Evolutionary conservation across 1,140 invertebrate species (phyloP).

Genomic region (Forficula auricularia): DNA sequence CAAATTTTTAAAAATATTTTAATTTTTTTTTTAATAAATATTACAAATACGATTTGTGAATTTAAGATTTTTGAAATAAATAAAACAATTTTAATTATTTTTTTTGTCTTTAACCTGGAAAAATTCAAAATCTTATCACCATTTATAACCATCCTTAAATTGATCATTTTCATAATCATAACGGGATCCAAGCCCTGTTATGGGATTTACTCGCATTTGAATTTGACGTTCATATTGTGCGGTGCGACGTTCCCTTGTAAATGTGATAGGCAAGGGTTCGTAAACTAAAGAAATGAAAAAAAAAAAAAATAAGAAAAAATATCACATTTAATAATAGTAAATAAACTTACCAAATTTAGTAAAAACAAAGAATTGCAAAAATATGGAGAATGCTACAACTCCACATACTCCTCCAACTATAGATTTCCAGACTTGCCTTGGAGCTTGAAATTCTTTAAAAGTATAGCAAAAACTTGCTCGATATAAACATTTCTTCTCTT

Average conservation of each 20-base stretch:
- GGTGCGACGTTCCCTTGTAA: conserved; percentile 28
- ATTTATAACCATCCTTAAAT: conserved; percentile 27
- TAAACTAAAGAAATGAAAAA: conserved; percentile 26
- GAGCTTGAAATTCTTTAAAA: conserved; percentile 72
- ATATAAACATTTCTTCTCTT: conserved; percentile 88
- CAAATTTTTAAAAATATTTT: too few species aligned
- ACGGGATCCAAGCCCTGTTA: conserved; percentile 32
- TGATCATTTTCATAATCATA: conserved; percentile 40
- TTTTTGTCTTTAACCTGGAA: too few species aligned
- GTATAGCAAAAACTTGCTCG: conserved; percentile 83
- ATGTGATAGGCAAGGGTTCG: conserved; percentile 26
- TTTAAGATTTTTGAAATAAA: too few species aligned
- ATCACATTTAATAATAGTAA: background rate
- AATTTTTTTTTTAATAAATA: too few species aligned
- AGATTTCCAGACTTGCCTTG: conserved; percentile 77
- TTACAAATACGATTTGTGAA: too few species aligned
- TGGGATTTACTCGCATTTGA: conserved; percentile 26
- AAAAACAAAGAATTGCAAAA: conserved; percentile 41
- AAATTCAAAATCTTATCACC: too few species aligned
- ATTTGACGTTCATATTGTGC: conserved; percentile 32
- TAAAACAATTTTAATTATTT: too few species aligned
- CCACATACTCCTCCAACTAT: conserved; percentile 41
- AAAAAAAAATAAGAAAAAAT: background rate
- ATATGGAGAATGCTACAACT: conserved; percentile 38
- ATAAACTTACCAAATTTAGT: conserved; percentile 22